Percentiles rank a stretch among this genome's conserved stretches.
phyloP scores from a whole-genome alignment of 2,797 vertebrate genomes.

The Pseudopleuronectes americanus region DNA sequence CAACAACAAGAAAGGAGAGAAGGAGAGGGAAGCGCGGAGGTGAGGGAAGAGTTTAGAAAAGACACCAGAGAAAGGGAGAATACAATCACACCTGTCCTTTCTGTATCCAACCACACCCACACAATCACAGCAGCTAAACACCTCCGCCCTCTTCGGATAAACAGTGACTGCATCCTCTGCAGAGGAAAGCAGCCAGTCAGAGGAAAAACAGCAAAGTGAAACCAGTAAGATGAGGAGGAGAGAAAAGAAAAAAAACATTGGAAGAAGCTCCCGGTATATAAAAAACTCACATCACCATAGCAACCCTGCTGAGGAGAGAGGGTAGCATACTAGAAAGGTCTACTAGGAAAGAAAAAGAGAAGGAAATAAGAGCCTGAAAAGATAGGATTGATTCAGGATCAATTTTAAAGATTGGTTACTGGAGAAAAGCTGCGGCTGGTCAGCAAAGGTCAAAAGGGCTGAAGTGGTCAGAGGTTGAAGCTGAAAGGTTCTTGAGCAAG shows the following conservation, averaged over 20 bases:
- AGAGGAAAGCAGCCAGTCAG: slow-evolving; percentile 50
- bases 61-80: slow-evolving; percentile 14
- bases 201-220: slow-evolving; percentile 71
- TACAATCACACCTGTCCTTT: slow-evolving; percentile 21
- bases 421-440: slow-evolving; percentile 8
- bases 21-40: slow-evolving; percentile 19
- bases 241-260: slow-evolving; percentile 40
- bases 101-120: slow-evolving; percentile 20
- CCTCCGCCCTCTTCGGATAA: slow-evolving; percentile 24
- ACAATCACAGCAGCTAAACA: slow-evolving; percentile 23
- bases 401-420: slow-evolving; percentile 11
- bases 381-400: slow-evolving; percentile 25
- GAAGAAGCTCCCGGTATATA: slow-evolving; percentile 66
- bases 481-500: neutral
- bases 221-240: slow-evolving; percentile 15
- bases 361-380: slow-evolving; percentile 16
- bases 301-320: slow-evolving; percentile 74
- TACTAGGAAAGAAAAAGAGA: slow-evolving; percentile 40
- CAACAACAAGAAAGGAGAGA: neutral
- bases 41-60: neutral
- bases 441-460: slow-evolving; percentile 11
- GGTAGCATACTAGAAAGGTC: slow-evolving; percentile 70
- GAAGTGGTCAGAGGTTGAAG: neutral
- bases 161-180: slow-evolving; percentile 59
- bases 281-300: slow-evolving; percentile 68